phyloP scores from a whole-genome alignment of 2,797 vertebrate species.

The Dicrostonyx torquatus region DNA sequence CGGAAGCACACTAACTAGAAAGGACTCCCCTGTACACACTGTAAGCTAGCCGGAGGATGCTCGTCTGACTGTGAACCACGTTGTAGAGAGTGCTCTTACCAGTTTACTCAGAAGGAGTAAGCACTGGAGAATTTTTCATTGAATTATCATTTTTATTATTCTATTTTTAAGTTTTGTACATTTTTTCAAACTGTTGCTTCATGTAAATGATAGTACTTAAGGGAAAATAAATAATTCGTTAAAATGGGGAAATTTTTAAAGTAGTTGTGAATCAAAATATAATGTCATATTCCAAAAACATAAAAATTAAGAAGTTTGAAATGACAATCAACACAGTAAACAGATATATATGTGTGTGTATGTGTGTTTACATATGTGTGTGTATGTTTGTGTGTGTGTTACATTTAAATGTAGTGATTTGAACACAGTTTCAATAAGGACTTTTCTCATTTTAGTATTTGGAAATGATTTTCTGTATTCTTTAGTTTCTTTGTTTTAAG shows the following conservation, averaged over 20 bases:
- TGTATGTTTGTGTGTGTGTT: neutral
- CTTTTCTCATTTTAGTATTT: neutral
- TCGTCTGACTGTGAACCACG: neutral
- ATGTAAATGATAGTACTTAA: constrained; percentile 35
- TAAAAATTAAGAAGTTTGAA: constrained; percentile 16
- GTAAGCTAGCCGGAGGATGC: neutral
- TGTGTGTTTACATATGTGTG: neutral
- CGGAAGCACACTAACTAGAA: neutral
- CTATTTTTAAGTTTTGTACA: constrained; percentile 9
- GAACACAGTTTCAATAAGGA: constrained; percentile 7
- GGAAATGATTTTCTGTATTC: neutral
- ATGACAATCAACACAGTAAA: constrained; percentile 7
- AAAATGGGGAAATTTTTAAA: constrained; percentile 52
- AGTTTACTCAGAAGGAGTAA: neutral
- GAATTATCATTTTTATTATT: constrained; percentile 26
- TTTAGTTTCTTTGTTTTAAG: constrained; percentile 11
- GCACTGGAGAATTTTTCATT: neutral
- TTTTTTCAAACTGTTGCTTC: neutral
- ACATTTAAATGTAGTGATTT: neutral
- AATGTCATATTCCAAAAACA: neutral
- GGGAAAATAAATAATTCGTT: neutral
- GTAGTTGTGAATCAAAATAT: constrained; percentile 29
- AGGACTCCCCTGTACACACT: neutral
- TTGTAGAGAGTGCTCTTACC: neutral
- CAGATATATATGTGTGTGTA: neutral